A percentile compares a stretch with the other conserved stretches of the same genome.
phyloP scores from a whole-genome alignment of 1,140 invertebrate species.

The Probaryconus sp. region DNA sequence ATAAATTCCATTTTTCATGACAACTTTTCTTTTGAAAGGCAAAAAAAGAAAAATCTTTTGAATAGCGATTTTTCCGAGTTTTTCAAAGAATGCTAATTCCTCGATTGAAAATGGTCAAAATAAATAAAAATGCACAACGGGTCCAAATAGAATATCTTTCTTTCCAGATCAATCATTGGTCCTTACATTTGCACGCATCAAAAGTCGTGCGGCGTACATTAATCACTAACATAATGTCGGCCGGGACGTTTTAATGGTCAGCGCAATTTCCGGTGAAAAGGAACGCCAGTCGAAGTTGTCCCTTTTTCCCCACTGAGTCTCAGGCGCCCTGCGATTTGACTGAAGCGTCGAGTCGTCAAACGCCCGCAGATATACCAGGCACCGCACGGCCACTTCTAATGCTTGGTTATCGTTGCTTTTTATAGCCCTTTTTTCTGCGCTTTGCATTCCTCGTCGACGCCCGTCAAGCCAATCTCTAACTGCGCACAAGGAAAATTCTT shows the following conservation, averaged over 20 bases:
- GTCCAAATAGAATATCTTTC: conserved; percentile 27
- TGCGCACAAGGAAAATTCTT: background rate
- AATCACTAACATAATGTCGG: conserved; percentile 28
- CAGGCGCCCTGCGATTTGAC: background rate
- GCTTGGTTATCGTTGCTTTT: conserved; percentile 24
- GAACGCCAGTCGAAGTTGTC: conserved; percentile 35
- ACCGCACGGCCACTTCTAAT: conserved; percentile 8
- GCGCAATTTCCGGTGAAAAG: conserved; percentile 48
- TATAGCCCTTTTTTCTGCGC: conserved; percentile 8
- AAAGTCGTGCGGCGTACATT: conserved; percentile 14
- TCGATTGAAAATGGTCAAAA: background rate
- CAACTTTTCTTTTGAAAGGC: conserved; percentile 1
- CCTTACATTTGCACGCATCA: conserved; percentile 23
- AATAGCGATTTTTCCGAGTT: too few species aligned
- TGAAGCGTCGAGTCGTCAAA: conserved; percentile 4
- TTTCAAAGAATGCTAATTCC: conserved; percentile 23
- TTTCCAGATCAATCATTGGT: conserved; percentile 32
- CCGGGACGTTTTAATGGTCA: conserved; percentile 28
- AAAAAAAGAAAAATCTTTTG: background rate
- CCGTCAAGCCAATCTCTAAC: background rate
- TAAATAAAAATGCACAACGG: conserved; percentile 30
- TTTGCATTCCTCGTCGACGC: background rate
- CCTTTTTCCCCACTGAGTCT: conserved; percentile 6
- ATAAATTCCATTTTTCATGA: background rate
- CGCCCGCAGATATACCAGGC: conserved; percentile 11